A percentile compares a stretch with the other conserved stretches of the same genome.
These are phyloP conservation scores for Rambutsinella grinnellia DNA, from an alignment of 2,888 invertebrate species.

Conservation along the genomic window DNA sequence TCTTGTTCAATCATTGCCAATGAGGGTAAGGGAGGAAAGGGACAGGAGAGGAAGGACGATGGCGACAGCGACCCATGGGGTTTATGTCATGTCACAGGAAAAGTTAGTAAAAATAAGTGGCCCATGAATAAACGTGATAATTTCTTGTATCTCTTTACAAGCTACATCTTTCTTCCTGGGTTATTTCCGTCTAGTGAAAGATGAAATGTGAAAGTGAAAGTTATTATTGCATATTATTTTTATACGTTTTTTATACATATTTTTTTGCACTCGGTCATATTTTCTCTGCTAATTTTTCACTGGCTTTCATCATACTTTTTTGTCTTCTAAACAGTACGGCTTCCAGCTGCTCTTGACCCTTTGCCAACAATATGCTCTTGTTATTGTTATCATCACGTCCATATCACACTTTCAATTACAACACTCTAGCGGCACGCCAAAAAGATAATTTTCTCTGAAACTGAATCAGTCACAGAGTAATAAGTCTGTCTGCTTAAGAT, in stretches of 20 bases:
- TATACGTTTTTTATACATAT: background rate
- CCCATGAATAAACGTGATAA: conserved; percentile 5
- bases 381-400: background rate
- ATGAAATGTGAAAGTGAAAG: no score
- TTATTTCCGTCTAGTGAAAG: background rate
- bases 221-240: background rate
- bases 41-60: background rate
- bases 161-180: background rate
- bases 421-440: background rate
- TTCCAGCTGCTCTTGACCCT: conserved; percentile 50
- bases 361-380: conserved; percentile 27
- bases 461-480: background rate
- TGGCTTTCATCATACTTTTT: background rate
- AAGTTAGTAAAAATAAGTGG: background rate
- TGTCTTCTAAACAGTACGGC: conserved; percentile 12
- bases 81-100: background rate
- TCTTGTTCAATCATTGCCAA: background rate
- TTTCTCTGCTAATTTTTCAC: background rate
- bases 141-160: background rate
- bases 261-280: background rate
- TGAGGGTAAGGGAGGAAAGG: background rate
- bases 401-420: background rate
- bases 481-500: background rate
- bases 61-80: background rate
- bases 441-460: background rate